Base-by-base conservation (phyloP, 2,113 vertebrate species). In the Callocephalon fimbriatum region DNA sequence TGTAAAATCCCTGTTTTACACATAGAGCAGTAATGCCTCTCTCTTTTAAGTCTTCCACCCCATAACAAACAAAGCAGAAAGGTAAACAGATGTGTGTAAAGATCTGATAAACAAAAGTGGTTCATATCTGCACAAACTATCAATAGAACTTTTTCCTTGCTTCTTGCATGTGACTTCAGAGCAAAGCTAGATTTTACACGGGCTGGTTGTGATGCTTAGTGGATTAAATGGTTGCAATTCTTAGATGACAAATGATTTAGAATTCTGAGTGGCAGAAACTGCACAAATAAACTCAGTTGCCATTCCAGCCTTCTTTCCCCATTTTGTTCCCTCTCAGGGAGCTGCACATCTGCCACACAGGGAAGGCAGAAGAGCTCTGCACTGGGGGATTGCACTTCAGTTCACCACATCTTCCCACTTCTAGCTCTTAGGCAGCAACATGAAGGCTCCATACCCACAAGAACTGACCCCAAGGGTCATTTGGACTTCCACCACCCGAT, bases 311-410 rank as follows among this genome's bases (percentile, higher is more conserved):
- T 35, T 26, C 44, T 93, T 32, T 72, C 29, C 40, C 22, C 14
- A 1, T 50, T 74, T 45, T 68, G 9, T 27, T 88, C 19, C 56
- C 19, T 62, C 7, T 6, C 25, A 42, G 78, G 26, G 38, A 62
- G 32, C 51, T 77, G 68, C n/a, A 59, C 37, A 15, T 51, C 42
- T 62, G 15, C 23, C 53, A 76, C 44, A 45, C 25, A 79, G n/a
- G 61, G 50, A 29, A 90, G 59, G 79, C 58, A 90, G 63, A 59
- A 35, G 37, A 76, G 26, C 27, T 90, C 40, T 71, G 77, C n/a
- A 2, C 27, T 15, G 0, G 0, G 1, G 37, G 37, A 8, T 37
- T 29, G 40, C 42, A 15, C n/a, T 70, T 38, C 1, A 1, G 32
- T 12, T 85, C 53, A 12, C 26, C 20, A 3, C 51, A 26, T 45